Evolutionary conservation across 1,140 invertebrate species (phyloP), one percentile per base, ranked within the genome.

Genomic region (Cecropterus lyciades): DNA sequence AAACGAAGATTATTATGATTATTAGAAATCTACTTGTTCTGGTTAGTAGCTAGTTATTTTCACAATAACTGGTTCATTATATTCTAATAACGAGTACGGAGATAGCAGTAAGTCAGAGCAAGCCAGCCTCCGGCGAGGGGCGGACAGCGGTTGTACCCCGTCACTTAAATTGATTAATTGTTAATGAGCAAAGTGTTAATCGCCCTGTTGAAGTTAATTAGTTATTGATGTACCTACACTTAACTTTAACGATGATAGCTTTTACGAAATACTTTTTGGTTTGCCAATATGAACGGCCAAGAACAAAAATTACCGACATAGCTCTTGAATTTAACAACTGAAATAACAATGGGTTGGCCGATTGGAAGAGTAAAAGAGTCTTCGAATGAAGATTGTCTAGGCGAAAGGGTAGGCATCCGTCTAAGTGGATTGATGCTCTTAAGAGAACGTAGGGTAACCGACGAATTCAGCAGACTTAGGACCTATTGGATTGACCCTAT

Each of bases 101-200:
- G 20, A 1, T 20, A 52, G 49, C 17, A 69, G 69, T 71, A 77
- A 77, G 75, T 73, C 70, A 71, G 69, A 63, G n/a, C n/a, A n/a
- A n/a, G n/a, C 9, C 66, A 74, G 76, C 76, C 72, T 55, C 59
- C 48, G 73, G 75, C 75, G 24, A 52, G 52, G 70, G 77, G 65
- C 65, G 72, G 69, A 53, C 65, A 53, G 53, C 56, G 14, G 46
- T 56, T 46, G 16, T 62, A 59, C 14, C 15, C 51, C 30, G 51
- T 60, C 49, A 69, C 67, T 72, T 51, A 82, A 81, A 84, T 82
- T 86, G 80, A 87, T 85, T 83, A 79, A 82, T 78, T 77, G 74
- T 88, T 87, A 87, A 87, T 84, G 79, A 84, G 77, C 59, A 40
- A 71, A 79, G 73, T 82, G 80, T 75, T 84, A 85, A 83, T 78